phyloP scores from a whole-genome alignment of 2,888 invertebrate genomes.

The Orthonevra nobilis region DNA sequence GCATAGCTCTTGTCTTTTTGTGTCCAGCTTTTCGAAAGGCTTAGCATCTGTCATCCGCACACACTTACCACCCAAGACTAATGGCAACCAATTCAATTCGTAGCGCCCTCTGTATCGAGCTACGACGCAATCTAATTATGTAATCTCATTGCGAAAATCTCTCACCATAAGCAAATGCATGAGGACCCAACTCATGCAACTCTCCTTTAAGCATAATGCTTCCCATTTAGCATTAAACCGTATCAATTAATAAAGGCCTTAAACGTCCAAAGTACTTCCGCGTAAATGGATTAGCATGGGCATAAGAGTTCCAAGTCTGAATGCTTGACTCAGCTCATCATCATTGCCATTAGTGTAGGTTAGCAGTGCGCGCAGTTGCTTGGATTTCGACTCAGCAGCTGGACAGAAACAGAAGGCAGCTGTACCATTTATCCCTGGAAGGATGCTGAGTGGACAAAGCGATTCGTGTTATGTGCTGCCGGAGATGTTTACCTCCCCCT shows the following conservation, averaged over 20 bases:
- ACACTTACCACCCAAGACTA: constrained; percentile 48
- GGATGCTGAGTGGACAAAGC: constrained; percentile 8
- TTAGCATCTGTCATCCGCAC: constrained; percentile 8
- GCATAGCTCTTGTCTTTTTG: background rate
- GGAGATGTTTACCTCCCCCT: constrained; percentile 26
- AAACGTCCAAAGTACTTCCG: constrained; percentile 67
- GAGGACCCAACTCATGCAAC: constrained; percentile 13
- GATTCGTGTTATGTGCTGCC: too few species aligned
- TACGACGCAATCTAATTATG: constrained; percentile 55
- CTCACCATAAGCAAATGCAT: constrained; percentile 49
- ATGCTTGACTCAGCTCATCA: constrained; percentile 34
- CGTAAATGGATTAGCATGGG: constrained; percentile 67
- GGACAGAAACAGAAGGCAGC: constrained; percentile 23
- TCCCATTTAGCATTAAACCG: constrained; percentile 67
- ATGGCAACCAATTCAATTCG: constrained; percentile 1
- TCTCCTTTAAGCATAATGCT: constrained; percentile 47
- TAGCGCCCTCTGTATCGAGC: background rate
- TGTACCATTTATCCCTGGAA: constrained; percentile 52
- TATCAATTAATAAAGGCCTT: constrained; percentile 70
- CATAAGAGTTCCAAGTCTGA: constrained; percentile 20
- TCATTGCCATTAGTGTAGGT: constrained; percentile 35
- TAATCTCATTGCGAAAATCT: constrained; percentile 46
- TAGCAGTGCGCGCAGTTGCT: background rate
- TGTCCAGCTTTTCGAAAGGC: constrained; percentile 38
- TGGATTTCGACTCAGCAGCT: constrained; percentile 12